Percentiles rank a stretch among this genome's conserved stretches.
phyloP scores from a whole-genome alignment of 2,888 invertebrate species.

The Clitarchus hookeri region DNA sequence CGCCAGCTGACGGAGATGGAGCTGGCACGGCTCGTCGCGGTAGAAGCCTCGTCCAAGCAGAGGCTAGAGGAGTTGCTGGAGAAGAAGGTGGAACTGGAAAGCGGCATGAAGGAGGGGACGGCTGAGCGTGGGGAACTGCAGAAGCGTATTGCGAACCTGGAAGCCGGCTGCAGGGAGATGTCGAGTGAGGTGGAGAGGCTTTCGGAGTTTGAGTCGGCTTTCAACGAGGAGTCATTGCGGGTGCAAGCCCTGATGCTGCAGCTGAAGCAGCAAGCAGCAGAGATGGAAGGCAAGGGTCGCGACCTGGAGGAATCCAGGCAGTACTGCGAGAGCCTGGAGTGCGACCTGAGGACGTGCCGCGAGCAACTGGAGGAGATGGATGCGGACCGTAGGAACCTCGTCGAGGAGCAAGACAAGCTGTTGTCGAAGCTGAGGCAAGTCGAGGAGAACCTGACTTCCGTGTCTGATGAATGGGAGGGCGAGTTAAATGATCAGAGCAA shows the following conservation, averaged over 20 bases:
- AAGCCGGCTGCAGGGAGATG: constrained; percentile 24
- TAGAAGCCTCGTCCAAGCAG: constrained; percentile 64
- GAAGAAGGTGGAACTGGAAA: constrained; percentile 60
- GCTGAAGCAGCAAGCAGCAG: constrained; percentile 45
- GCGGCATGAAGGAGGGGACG: constrained; percentile 25
- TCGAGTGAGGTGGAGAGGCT: constrained; percentile 34
- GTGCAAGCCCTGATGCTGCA: constrained; percentile 48
- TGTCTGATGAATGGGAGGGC: constrained; percentile 3
- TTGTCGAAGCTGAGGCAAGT: constrained; percentile 37
- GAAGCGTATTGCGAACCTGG: neutral
- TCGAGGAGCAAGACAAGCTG: constrained; percentile 51
- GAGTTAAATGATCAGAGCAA: constrained; percentile 17
- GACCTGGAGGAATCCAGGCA: constrained; percentile 55
- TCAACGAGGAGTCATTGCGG: constrained; percentile 48
- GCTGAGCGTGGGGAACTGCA: constrained; percentile 10
- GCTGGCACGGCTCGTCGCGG: constrained; percentile 64
- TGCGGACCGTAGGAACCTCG: constrained; percentile 51
- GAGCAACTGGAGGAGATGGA: constrained; percentile 53
- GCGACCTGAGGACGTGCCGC: constrained; percentile 53
- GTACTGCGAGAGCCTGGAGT: constrained; percentile 54
- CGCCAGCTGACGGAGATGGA: constrained; percentile 49
- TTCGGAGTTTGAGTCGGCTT: constrained; percentile 31
- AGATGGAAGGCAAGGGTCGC: constrained; percentile 46
- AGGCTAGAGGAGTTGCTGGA: constrained; percentile 65
- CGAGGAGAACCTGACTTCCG: constrained; percentile 23